Evolutionary conservation across 1,140 invertebrate species (phyloP), one percentile per base, ranked within the genome.

Genomic region (Lanistes nyassanus): DNA sequence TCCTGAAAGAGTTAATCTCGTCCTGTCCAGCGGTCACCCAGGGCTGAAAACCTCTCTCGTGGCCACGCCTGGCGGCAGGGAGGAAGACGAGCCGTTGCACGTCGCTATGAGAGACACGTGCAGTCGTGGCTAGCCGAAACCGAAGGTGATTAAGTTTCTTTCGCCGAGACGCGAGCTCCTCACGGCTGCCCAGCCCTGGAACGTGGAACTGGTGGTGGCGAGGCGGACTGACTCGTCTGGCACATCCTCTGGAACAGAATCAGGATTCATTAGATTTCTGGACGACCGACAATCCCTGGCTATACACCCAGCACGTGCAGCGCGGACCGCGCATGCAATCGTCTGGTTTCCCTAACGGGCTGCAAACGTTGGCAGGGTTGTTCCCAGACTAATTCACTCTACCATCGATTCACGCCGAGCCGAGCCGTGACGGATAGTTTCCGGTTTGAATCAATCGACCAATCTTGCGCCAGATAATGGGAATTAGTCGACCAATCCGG

Each of bases 211-310:
- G 42, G 42, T 16, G 19, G 19, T 47, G 42, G 42, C 9, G 42
- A 47, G 42, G 42, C 2, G 42, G 42, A 13, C 42, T 47, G 42
- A 9, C 1, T 9, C 42, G 42, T 47, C 42, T 47, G 9, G 19
- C 42, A 47, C 42, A 55, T 34, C 65, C n/a, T 56, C 51, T 70
- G 68, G 51, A 36, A n/a, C 68, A 34, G 56, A 56, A 58, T 34
- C 37, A 53, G 39, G 21, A 39, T 29, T 70, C 68, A 70, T 70
- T 70, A 21, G 68, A 70, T 70, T 70, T 70, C 51, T 47, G n/a
- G 11, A 34, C 68, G 31, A 58, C 7, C 29, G 53, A 1, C 23
- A 31, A 29, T 55, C 42, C 34, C 21, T 37, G 13, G 26, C 68
- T 37, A 53, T 51, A 70, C 21, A 55, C 2, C 3, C 23, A 34